phyloP scores from a whole-genome alignment of 2,888 invertebrate species.

The Oscheius sp. region DNA sequence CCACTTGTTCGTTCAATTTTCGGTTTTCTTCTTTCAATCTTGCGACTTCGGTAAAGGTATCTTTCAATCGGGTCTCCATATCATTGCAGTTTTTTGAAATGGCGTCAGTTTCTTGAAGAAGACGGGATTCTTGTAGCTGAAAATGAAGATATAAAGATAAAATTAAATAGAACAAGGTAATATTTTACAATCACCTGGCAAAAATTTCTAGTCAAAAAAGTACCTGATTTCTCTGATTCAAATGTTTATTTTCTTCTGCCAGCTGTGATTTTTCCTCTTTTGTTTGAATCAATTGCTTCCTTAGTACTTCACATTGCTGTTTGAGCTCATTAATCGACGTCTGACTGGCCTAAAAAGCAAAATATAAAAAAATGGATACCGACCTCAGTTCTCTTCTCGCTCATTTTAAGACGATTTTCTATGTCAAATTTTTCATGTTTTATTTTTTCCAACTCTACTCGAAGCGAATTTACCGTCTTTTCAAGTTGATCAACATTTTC shows the following conservation, averaged over 20 bases:
- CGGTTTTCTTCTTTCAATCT: conserved; percentile 19
- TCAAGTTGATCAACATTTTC: conserved; percentile 47
- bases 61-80: conserved; percentile 19
- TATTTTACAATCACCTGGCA: background rate
- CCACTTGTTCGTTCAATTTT: conserved; percentile 10
- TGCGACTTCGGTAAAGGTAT: background rate
- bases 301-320: conserved; percentile 50
- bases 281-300: conserved; percentile 53
- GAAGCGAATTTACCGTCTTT: conserved; percentile 43
- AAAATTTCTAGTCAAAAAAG: background rate
- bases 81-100: conserved; percentile 17
- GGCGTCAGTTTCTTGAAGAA: conserved; percentile 24
- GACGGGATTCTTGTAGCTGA: conserved; percentile 24
- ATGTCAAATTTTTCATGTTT: conserved; percentile 53
- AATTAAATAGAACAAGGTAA: background rate
- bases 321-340: conserved; percentile 40
- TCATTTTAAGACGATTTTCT: conserved; percentile 56
- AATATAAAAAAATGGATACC: background rate
- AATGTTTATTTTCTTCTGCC: conserved; percentile 20
- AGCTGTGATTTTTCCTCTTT: conserved; percentile 50
- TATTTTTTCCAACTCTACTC: conserved; percentile 50
- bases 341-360: conserved; percentile 38
- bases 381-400: conserved; percentile 53
- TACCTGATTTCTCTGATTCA: conserved; percentile 20
- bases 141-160: background rate